These are phyloP conservation scores for Pedetes capensis DNA, from an alignment of 2,113 vertebrate genomes.

Conservation along the genomic window DNA sequence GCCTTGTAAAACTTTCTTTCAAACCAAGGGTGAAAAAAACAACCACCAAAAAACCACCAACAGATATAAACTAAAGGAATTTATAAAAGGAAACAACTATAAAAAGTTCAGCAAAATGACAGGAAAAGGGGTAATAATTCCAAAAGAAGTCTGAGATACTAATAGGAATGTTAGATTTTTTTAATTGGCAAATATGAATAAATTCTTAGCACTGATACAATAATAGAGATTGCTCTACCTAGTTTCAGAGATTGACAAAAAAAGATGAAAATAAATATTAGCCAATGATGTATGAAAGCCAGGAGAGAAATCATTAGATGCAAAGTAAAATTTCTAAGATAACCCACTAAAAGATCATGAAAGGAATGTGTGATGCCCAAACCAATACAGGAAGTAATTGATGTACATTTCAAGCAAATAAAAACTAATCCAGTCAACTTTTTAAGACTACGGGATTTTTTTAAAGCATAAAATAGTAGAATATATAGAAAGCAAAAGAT, in stretches of 20 bases:
- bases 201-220: background rate
- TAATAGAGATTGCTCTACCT: background rate
- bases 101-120: constrained; percentile 8
- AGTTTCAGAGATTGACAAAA: background rate
- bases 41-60: background rate
- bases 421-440: background rate
- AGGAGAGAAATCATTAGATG: too few relatives aligned
- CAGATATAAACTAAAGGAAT: background rate
- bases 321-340: background rate
- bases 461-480: background rate
- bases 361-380: background rate
- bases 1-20: background rate
- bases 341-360: background rate
- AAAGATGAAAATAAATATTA: background rate
- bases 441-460: background rate
- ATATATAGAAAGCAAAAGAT: background rate
- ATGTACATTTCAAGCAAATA: background rate
- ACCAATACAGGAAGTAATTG: background rate
- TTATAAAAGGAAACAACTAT: background rate
- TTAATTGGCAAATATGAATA: background rate
- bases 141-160: background rate
- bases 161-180: too few relatives aligned
- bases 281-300: too few relatives aligned
- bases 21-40: background rate
- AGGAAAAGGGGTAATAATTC: background rate